These are phyloP conservation scores for Lasioglossum albipes DNA, from an alignment of 1,140 invertebrate species.

Conservation along the genomic window DNA sequence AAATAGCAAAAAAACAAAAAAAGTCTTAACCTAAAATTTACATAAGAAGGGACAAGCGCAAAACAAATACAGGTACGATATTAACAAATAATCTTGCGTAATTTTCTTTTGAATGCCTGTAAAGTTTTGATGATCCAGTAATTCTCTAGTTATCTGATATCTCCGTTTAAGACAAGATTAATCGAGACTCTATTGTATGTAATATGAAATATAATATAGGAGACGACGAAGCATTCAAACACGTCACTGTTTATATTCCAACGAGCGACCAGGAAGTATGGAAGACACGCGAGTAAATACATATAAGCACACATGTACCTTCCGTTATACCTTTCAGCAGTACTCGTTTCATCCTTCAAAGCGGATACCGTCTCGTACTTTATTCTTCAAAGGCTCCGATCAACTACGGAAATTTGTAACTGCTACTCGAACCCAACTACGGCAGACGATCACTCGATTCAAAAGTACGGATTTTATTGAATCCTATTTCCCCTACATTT, in stretches of 20 bases:
- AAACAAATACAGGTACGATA: too few relatives aligned
- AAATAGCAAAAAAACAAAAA: too few relatives aligned
- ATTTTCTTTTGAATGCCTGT: too few relatives aligned
- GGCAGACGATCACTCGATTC: constrained; percentile 53
- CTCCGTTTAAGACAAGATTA: too few relatives aligned
- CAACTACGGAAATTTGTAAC: constrained; percentile 63
- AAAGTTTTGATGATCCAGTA: too few relatives aligned
- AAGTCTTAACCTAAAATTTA: too few relatives aligned
- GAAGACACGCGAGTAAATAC: constrained; percentile 18
- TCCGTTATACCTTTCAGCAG: constrained; percentile 13
- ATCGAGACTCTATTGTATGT: too few relatives aligned
- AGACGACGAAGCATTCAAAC: not conserved
- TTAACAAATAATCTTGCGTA: too few relatives aligned
- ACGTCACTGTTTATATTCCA: constrained; percentile 12
- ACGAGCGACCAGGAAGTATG: constrained; percentile 9
- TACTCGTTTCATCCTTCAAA: not conserved
- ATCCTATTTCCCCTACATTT: constrained; percentile 50
- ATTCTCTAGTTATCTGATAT: too few relatives aligned
- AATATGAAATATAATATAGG: constrained; percentile 1
- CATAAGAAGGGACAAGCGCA: too few relatives aligned
- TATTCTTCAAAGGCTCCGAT: constrained; percentile 60
- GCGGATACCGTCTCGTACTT: constrained; percentile 31
- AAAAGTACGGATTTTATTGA: constrained; percentile 61
- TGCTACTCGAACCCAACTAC: constrained; percentile 52
- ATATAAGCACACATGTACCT: not conserved